These are phyloP conservation scores for Calameuta pallipes DNA, from an alignment of 2,888 invertebrate genomes.

Conservation along the genomic window DNA sequence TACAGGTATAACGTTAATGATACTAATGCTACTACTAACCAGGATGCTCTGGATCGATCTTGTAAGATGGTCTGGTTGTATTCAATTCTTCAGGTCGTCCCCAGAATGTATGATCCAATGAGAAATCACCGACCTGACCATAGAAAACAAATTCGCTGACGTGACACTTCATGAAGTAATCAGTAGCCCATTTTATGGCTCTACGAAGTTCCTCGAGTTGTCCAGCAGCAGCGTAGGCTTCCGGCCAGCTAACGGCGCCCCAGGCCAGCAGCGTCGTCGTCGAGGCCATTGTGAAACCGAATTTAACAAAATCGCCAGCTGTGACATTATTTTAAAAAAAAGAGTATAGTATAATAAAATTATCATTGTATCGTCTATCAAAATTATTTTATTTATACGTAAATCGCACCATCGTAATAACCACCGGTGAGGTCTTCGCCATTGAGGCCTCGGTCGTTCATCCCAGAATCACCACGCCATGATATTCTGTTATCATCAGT, in stretches of 20 bases:
- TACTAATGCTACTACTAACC: constrained; percentile 50
- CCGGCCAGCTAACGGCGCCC: constrained; percentile 68
- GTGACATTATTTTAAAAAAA: constrained; percentile 29
- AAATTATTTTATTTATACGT: constrained; percentile 3
- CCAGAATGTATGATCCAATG: constrained; percentile 72
- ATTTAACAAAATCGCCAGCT: constrained; percentile 72
- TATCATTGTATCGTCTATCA: constrained; percentile 8
- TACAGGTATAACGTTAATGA: background rate
- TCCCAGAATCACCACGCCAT: constrained; percentile 70
- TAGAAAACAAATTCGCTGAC: constrained; percentile 68
- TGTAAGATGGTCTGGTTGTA: constrained; percentile 70
- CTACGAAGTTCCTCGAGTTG: constrained; percentile 66
- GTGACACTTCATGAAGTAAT: constrained; percentile 73
- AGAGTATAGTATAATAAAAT: constrained; percentile 1
- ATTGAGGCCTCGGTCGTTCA: constrained; percentile 66
- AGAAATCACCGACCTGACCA: constrained; percentile 72
- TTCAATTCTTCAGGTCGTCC: constrained; percentile 73
- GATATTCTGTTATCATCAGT: constrained; percentile 67
- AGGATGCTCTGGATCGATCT: constrained; percentile 69
- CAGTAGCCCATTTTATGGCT: constrained; percentile 71
- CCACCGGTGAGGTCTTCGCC: constrained; percentile 71
- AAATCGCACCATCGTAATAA: constrained; percentile 69
- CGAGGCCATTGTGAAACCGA: constrained; percentile 70
- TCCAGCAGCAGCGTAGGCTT: constrained; percentile 66
- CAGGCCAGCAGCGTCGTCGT: constrained; percentile 70